Base-by-base conservation (phyloP, 2,113 vertebrate genomes). In the Calidris pugnax region DNA sequence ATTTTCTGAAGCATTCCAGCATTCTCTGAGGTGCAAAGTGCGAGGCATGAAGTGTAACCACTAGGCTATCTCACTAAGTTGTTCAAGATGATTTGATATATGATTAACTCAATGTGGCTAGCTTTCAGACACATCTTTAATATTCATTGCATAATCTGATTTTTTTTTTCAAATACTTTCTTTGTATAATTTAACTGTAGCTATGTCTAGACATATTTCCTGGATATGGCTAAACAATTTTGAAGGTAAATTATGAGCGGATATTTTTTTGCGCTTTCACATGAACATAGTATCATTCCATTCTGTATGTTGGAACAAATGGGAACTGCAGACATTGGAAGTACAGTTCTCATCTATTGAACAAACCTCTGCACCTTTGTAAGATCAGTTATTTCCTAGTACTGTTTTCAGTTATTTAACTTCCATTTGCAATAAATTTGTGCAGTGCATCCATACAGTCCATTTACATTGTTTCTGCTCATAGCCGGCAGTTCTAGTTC, bases 191-290 rank as follows among this genome's bases (percentile, higher is more conserved):
- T 91, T 97, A 77, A 93, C 86, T 84, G 71, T 93, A 92, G 74
- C 92, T 91, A 32, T 97, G 96, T 92, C 95, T 96, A 98, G 95
- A 96, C 94, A 74, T 78, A 90, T 90, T 95, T 97, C 97, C 97
- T 98, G 95, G 81, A 87, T 97, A 97, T 95, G 68, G 59, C 89
- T 96, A 92, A 97, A 93, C 77, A 96, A 87, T 95, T 97, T 66
- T 89, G 76, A 97, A 97, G 93, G 55, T 96, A 96, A 96, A 96
- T 95, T 88, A 95, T 93, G 68, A 92, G 41, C n/a, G 84, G 37
- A 20, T 21, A 87, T 96, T 84, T 94, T 96, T 93, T 82, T 81
- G 17, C 62, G 33, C 63, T 94, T 95, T 94, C 60, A 37, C 53
- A 85, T 74, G 94, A 97, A 94, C 90, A 91, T 32, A 91, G 14